Conservation (phyloP, 2,797 vertebrate genomes). For the Microctenopoma lineatum region DNA sequence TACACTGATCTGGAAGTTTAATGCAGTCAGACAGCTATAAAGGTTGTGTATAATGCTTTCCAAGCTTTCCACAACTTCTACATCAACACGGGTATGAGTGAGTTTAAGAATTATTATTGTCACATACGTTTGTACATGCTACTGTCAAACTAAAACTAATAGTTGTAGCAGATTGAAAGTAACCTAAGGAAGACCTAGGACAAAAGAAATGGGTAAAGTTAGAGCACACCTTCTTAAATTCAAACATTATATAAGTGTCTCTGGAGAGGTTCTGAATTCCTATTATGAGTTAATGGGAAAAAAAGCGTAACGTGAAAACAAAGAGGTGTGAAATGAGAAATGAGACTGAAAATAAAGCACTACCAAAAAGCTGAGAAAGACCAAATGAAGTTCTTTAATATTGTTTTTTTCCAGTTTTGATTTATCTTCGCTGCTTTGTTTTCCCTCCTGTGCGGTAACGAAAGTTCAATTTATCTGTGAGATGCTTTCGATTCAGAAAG, state of each 20-base stretch:
- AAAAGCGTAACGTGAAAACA: slow-evolving; percentile 11
- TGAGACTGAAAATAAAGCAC: slow-evolving; percentile 20
- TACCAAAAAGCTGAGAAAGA: slow-evolving; percentile 30
- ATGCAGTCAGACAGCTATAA: too few species aligned
- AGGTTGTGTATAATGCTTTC: too few species aligned
- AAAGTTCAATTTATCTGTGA: slow-evolving; percentile 33
- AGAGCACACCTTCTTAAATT: slow-evolving; percentile 21
- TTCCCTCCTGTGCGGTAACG: slow-evolving; percentile 29
- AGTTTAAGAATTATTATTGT: too few species aligned
- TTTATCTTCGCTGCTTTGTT: slow-evolving; percentile 47
- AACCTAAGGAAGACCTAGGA: not conserved
- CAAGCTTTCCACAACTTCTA: too few species aligned
- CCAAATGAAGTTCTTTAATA: slow-evolving; percentile 22
- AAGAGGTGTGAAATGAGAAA: slow-evolving; percentile 50
- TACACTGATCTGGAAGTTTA: not conserved
- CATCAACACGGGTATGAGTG: too few species aligned
- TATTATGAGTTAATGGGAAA: slow-evolving; percentile 8
- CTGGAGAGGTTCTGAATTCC: slow-evolving; percentile 20
- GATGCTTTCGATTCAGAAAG: slow-evolving; percentile 19
- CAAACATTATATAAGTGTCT: slow-evolving; percentile 25
- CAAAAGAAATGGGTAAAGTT: not conserved
- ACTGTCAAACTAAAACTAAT: not conserved
- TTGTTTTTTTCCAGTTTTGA: slow-evolving; percentile 28
- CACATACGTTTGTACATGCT: too few species aligned
- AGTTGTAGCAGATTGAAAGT: not conserved